Conservation (phyloP, 1,140 invertebrate genomes). For the Manduca sexta region DNA sequence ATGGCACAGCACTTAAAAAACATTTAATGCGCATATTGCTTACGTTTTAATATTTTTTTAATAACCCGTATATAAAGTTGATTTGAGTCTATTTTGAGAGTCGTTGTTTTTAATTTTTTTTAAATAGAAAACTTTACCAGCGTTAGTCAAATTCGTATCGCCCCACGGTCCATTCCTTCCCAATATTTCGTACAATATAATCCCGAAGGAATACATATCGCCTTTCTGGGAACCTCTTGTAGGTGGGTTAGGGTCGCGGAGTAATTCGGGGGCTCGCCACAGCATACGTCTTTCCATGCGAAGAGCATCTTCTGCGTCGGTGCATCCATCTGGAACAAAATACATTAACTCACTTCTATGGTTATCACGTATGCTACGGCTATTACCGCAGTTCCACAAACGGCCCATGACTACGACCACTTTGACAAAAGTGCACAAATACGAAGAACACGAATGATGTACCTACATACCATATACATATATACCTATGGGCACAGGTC, state of each 20-base stretch:
- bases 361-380: background rate
- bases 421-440: too few relatives aligned
- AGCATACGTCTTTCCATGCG: constrained; percentile 70
- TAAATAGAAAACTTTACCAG: constrained; percentile 64
- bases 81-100: too few relatives aligned
- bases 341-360: too few relatives aligned
- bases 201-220: constrained; percentile 82
- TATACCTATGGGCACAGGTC: background rate
- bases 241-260: constrained; percentile 71
- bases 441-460: too few relatives aligned
- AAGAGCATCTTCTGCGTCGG: constrained; percentile 68
- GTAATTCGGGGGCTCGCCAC: constrained; percentile 81
- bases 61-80: too few relatives aligned
- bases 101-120: constrained; percentile 1
- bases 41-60: too few relatives aligned
- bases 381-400: too few relatives aligned
- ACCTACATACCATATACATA: background rate
- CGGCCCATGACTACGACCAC: too few relatives aligned
- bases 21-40: too few relatives aligned
- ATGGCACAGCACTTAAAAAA: too few relatives aligned
- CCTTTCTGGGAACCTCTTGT: constrained; percentile 81
- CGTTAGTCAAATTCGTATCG: constrained; percentile 72
- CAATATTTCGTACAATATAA: constrained; percentile 82
- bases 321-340: constrained; percentile 65
- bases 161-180: constrained; percentile 82